phyloP scores from a whole-genome alignment of 2,888 invertebrate species.

The Chrysodeixis includens region DNA sequence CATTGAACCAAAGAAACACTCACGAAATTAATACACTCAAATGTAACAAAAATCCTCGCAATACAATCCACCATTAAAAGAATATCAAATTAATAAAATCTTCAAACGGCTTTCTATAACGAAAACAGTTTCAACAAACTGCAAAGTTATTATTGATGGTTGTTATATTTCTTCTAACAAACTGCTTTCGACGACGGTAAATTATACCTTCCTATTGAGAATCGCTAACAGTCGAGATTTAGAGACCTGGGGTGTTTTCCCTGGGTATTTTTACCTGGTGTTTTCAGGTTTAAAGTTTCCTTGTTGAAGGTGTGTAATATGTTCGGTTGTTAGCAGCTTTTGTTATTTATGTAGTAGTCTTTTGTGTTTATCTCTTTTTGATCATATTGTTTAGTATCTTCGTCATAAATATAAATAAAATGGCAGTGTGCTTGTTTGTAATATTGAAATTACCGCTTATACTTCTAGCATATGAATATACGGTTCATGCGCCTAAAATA shows the following conservation, averaged over 20 bases:
- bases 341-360: background rate
- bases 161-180: constrained; percentile 53
- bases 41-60: too few species aligned
- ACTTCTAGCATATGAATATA: too few species aligned
- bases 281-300: constrained; percentile 36
- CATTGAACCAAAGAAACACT: too few species aligned
- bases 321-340: background rate
- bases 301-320: constrained; percentile 10
- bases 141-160: constrained; percentile 56
- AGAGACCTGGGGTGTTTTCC: constrained; percentile 42
- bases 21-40: too few species aligned
- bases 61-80: background rate
- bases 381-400: too few species aligned
- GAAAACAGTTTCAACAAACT: constrained; percentile 46
- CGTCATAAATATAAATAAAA: too few species aligned
- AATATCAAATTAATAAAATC: constrained; percentile 16
- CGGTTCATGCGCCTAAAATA: too few species aligned
- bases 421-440: too few species aligned
- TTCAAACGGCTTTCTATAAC: constrained; percentile 28
- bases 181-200: constrained; percentile 53
- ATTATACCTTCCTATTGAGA: constrained; percentile 50
- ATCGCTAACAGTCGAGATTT: constrained; percentile 53
- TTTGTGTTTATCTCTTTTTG: background rate
- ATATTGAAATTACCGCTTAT: too few species aligned
- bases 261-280: constrained; percentile 11